Percentiles rank a stretch among this genome's conserved stretches.
These are phyloP conservation scores for Alethe castanea DNA, from an alignment of 2,113 vertebrate genomes.

Conservation along the genomic window DNA sequence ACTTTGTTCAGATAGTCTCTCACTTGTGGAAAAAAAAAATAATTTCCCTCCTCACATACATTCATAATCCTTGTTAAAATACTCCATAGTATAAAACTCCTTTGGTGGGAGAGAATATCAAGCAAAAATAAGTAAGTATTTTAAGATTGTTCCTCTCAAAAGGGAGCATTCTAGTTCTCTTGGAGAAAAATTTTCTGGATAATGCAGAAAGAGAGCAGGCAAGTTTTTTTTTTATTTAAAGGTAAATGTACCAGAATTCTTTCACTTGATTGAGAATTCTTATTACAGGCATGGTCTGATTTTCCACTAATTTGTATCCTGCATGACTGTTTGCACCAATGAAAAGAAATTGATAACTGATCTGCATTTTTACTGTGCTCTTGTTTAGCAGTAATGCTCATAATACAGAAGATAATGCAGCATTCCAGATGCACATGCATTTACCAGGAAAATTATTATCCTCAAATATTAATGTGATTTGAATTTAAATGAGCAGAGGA, in stretches of 20 bases:
- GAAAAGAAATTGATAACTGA: neutral
- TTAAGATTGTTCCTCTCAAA: neutral
- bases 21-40: neutral
- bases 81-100: neutral
- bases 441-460: neutral
- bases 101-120: neutral
- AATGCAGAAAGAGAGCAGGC: neutral
- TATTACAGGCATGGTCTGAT: neutral
- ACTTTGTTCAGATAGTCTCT: neutral
- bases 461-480: neutral
- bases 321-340: neutral
- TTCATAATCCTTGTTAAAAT: slow-evolving; percentile 7
- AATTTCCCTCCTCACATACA: neutral
- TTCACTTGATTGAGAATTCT: neutral
- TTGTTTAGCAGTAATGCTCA: neutral
- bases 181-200: neutral
- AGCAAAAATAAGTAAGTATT: neutral
- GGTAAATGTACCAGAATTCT: neutral
- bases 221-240: neutral
- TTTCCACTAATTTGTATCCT: neutral
- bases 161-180: neutral
- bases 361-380: neutral
- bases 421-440: neutral
- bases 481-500: neutral
- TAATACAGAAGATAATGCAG: neutral